A percentile compares a stretch with the other conserved stretches of the same genome.
phyloP scores from a whole-genome alignment of 2,797 vertebrate species.

The Myotis pilosus region DNA sequence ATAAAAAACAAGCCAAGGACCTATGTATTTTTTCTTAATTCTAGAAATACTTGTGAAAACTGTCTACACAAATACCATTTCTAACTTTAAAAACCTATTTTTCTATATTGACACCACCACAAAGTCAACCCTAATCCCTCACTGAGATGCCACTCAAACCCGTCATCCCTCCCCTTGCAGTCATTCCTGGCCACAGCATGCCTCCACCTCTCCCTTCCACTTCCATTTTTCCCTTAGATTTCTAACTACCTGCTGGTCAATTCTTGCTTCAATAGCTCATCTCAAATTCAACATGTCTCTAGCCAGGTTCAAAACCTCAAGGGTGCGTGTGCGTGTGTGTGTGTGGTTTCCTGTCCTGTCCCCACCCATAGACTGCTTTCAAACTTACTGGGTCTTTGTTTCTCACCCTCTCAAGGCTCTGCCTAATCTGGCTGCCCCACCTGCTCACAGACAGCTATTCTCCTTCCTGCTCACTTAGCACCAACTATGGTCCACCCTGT shows the following conservation, averaged over 20 bases:
- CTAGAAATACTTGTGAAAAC: not conserved
- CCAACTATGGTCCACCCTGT: not conserved
- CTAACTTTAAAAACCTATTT: not conserved
- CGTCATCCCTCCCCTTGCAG: not conserved
- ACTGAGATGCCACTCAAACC: not conserved
- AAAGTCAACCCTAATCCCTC: not conserved
- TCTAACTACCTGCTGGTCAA: not conserved
- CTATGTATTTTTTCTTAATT: not conserved
- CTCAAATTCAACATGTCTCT: not conserved
- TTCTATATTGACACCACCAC: not conserved
- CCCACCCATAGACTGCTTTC: not conserved
- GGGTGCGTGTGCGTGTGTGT: rapidly evolving
- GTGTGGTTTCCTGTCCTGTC: not conserved
- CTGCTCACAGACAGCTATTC: not conserved
- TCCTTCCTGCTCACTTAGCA: not conserved
- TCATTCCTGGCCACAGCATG: not conserved
- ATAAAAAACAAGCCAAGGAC: not conserved
- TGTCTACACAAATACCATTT: slow-evolving; percentile 8
- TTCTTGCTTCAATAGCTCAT: not conserved
- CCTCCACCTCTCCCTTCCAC: not conserved
- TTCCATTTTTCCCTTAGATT: not conserved
- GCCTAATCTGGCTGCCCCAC: not conserved
- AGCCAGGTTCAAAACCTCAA: not conserved
- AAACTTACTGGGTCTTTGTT: not conserved
- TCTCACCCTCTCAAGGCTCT: not conserved